Conservation (phyloP, 2,797 vertebrate genomes). For the Aulostomus chinensis region DNA sequence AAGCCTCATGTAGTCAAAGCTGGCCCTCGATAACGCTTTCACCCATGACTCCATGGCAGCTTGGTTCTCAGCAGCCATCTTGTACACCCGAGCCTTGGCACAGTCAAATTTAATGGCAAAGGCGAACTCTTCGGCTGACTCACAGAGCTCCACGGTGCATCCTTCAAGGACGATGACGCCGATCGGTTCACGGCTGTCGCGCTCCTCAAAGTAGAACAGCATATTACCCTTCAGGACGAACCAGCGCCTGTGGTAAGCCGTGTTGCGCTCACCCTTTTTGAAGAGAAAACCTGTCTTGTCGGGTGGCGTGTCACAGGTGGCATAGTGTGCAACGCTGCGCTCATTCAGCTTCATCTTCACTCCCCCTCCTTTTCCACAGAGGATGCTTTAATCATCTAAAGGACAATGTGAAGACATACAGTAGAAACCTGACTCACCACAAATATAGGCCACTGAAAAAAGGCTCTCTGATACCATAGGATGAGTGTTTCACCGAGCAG, state of each 20-base stretch:
- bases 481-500: neutral
- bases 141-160: constrained; percentile 95
- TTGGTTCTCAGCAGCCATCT: constrained; percentile 92
- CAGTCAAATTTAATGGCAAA: constrained; percentile 91
- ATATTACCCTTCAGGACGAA: constrained; percentile 97
- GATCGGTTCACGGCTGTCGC: constrained; percentile 88
- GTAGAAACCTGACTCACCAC: neutral
- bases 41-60: constrained; percentile 94
- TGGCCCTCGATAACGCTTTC: constrained; percentile 92
- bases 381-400: constrained; percentile 43
- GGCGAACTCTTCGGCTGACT: constrained; percentile 86
- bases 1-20: constrained; percentile 94
- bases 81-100: constrained; percentile 86
- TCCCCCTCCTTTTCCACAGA: constrained; percentile 17
- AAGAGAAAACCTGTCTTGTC: constrained; percentile 92
- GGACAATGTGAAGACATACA: constrained; percentile 4
- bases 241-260: constrained; percentile 94
- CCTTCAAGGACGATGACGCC: constrained; percentile 95
- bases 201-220: constrained; percentile 98
- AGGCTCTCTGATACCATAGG: neutral
- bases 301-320: constrained; percentile 90
- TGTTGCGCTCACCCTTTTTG: constrained; percentile 93
- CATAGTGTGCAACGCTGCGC: constrained; percentile 91
- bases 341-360: constrained; percentile 95
- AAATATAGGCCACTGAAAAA: constrained; percentile 4